Percentiles rank a stretch among this genome's conserved stretches.
Conservation (phyloP, 2,888 invertebrate species). For the Lasioglossum calceatum region DNA sequence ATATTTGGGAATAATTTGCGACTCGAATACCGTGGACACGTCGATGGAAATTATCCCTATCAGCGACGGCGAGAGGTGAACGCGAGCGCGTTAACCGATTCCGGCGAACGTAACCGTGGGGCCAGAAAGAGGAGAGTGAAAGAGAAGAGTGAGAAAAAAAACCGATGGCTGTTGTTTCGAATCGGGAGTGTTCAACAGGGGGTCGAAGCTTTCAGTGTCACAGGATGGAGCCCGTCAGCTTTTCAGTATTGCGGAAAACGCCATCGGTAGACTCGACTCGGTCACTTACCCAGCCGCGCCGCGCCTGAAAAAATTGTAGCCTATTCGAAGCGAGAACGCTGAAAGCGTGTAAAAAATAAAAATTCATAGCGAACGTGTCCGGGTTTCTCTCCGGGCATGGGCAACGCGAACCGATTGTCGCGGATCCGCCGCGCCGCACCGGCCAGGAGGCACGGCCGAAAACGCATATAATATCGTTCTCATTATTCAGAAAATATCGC, state of each 20-base stretch:
- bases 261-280: slow-evolving; percentile 45
- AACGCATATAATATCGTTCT: slow-evolving; percentile 48
- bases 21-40: neutral
- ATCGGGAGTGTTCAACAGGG: slow-evolving; percentile 33
- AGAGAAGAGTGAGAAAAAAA: neutral
- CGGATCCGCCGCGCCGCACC: neutral
- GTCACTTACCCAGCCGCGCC: slow-evolving; percentile 45
- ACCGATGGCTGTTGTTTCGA: slow-evolving; percentile 46
- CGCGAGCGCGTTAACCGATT: neutral
- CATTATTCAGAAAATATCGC: slow-evolving; percentile 41
- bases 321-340: slow-evolving; percentile 42
- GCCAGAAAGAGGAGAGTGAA: neutral
- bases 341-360: slow-evolving; percentile 58
- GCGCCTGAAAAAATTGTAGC: slow-evolving; percentile 46
- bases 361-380: slow-evolving; percentile 40
- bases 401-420: slow-evolving; percentile 28
- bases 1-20: slow-evolving; percentile 25
- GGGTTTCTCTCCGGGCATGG: neutral
- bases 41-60: slow-evolving; percentile 9
- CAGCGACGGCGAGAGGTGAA: neutral
- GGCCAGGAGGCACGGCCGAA: neutral
- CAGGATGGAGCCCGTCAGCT: slow-evolving; percentile 43
- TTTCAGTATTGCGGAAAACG: slow-evolving; percentile 59
- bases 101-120: neutral
- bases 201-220: slow-evolving; percentile 39